Evolutionary conservation across 2,888 invertebrate species (phyloP).

Genomic region (Caenorhabditis uteleia): DNA sequence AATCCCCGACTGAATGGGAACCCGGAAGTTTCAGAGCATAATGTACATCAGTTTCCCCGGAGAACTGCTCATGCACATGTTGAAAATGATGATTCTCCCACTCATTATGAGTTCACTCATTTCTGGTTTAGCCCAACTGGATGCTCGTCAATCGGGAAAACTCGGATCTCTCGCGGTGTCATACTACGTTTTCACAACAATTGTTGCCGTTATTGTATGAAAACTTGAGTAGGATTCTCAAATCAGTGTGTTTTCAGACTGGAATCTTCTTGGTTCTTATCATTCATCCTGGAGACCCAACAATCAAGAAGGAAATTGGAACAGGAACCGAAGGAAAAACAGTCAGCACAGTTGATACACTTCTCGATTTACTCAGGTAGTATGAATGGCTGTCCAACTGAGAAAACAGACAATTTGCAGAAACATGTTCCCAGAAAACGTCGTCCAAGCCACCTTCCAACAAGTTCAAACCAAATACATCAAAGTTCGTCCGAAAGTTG

Average conservation of each 20-base stretch:
- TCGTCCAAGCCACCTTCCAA: constrained; percentile 79
- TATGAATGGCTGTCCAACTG: neutral
- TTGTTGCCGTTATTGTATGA: constrained; percentile 75
- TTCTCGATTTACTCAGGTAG: constrained; percentile 87
- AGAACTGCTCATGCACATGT: constrained; percentile 77
- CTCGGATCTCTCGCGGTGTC: constrained; percentile 77
- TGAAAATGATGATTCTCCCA: constrained; percentile 79
- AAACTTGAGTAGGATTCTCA: neutral
- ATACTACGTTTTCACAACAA: constrained; percentile 78
- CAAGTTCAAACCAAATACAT: constrained; percentile 69
- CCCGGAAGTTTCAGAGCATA: constrained; percentile 70
- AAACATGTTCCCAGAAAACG: constrained; percentile 89
- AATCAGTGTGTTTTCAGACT: constrained; percentile 47
- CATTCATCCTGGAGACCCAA: constrained; percentile 77
- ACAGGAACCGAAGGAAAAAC: constrained; percentile 62
- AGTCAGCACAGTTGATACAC: constrained; percentile 78
- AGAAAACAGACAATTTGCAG: constrained; percentile 73
- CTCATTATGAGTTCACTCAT: constrained; percentile 78
- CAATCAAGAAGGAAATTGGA: constrained; percentile 67
- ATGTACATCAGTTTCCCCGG: constrained; percentile 77
- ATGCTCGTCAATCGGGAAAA: constrained; percentile 76
- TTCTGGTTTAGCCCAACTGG: constrained; percentile 76
- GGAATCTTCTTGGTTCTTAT: constrained; percentile 76
- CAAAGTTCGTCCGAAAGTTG: constrained; percentile 60
- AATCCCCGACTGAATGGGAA: neutral